Conservation (phyloP, 2,113 vertebrate species). For the Siphamia tubifer region DNA sequence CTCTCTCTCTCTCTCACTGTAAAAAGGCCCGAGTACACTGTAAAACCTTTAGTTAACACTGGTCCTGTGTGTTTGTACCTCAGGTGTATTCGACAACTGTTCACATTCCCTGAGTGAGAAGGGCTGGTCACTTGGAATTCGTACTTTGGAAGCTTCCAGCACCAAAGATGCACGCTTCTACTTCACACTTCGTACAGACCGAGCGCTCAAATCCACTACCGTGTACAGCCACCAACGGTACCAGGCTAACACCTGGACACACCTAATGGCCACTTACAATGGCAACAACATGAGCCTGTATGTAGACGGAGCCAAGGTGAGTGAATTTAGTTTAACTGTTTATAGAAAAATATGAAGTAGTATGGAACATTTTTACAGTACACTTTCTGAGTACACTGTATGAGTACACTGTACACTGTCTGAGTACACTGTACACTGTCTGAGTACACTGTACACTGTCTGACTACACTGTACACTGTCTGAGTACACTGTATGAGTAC, state of each 20-base stretch:
- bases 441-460: too few species aligned
- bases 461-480: too few species aligned
- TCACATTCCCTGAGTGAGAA: constrained; percentile 88
- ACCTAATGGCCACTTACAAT: constrained; percentile 87
- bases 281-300: constrained; percentile 87
- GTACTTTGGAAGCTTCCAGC: constrained; percentile 73
- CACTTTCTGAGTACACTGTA: too few species aligned
- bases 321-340: constrained; percentile 31
- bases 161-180: constrained; percentile 90
- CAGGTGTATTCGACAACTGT: constrained; percentile 97
- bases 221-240: constrained; percentile 83
- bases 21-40: too few species aligned
- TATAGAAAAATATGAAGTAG: too few species aligned
- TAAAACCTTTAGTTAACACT: background rate
- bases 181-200: constrained; percentile 93
- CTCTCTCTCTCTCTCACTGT: background rate
- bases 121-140: constrained; percentile 94
- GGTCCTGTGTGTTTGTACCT: constrained; percentile 1
- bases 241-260: constrained; percentile 84
- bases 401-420: too few species aligned
- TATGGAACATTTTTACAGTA: too few species aligned
- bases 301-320: constrained; percentile 85
- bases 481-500: too few species aligned
- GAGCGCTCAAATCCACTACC: constrained; percentile 80
- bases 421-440: too few species aligned